Base-by-base conservation (phyloP, 2,888 invertebrate genomes). In the Ligdia adustata region DNA sequence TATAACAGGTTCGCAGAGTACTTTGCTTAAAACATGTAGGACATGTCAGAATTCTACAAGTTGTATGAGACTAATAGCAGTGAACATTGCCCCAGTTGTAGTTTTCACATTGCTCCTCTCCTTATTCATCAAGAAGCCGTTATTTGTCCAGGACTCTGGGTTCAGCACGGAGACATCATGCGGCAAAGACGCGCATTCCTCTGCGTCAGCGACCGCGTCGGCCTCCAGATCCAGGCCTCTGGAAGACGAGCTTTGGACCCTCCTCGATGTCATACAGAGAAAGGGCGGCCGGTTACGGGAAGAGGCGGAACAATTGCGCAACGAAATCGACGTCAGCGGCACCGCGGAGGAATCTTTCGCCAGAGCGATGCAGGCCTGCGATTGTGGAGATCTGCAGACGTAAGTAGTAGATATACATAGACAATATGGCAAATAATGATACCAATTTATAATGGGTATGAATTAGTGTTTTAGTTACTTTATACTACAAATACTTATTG, bases 81-180 rank as follows among this genome's bases (percentile, higher is more conserved):
- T n/a, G n/a, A n/a, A n/a, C n/a, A n/a, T n/a, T n/a, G n/a, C n/a
- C n/a, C n/a, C n/a, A n/a, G n/a, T n/a, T n/a, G n/a, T n/a, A n/a
- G n/a, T n/a, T n/a, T n/a, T n/a, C n/a, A n/a, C n/a, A n/a, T n/a
- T n/a, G n/a, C n/a, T n/a, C n/a, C n/a, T n/a, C n/a, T n/a, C n/a
- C n/a, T n/a, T n/a, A n/a, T n/a, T n/a, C n/a, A n/a, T n/a, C n/a
- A n/a, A n/a, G n/a, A n/a, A n/a, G n/a, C n/a, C n/a, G n/a, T n/a
- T n/a, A n/a, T n/a, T n/a, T n/a, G n/a, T n/a, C 4, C 81, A 93
- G 68, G 97, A 97, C 86, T 96, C 96, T 34, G 97, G 97, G 42
- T 97, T 97, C 89, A 96, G 96, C 80, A 96, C 97, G 51, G 97
- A 97, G 85, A 96, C 96, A 38, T 96, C 95, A 40, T 94, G 94